Conservation (phyloP, 1,140 invertebrate genomes). For the Anastrepha obliqua region DNA sequence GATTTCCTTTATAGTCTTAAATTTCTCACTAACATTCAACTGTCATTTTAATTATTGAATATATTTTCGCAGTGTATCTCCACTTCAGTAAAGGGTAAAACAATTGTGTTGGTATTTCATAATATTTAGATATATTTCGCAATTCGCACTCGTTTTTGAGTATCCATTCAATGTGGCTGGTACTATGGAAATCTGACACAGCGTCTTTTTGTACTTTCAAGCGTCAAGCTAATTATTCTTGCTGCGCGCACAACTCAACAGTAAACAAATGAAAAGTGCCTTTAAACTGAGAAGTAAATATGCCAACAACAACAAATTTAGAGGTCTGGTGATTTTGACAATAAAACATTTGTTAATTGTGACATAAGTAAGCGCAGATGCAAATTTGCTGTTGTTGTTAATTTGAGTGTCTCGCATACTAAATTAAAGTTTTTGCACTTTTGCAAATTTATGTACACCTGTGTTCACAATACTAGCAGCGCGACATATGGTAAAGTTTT, state of each 20-base stretch:
- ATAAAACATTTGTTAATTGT: background rate
- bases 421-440: background rate
- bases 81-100: too few species aligned
- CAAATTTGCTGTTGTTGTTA: background rate
- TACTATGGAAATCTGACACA: constrained; percentile 8
- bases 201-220: background rate
- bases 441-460: background rate
- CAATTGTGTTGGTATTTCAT: too few species aligned
- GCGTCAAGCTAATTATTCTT: background rate
- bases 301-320: background rate
- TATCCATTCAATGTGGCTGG: background rate
- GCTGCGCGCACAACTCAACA: background rate
- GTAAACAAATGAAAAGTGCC: constrained; percentile 4
- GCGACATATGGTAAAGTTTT: too few species aligned
- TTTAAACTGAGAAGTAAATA: background rate
- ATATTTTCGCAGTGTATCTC: too few species aligned
- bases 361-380: background rate
- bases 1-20: too few species aligned
- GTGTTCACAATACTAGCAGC: too few species aligned
- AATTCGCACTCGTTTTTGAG: background rate
- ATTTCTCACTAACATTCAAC: too few species aligned
- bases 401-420: background rate
- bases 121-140: background rate
- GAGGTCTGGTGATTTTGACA: constrained; percentile 2
- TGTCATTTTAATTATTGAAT: too few species aligned